Evolutionary conservation across 2,888 invertebrate species (phyloP).

Genomic region (Microchrysa polita): DNA sequence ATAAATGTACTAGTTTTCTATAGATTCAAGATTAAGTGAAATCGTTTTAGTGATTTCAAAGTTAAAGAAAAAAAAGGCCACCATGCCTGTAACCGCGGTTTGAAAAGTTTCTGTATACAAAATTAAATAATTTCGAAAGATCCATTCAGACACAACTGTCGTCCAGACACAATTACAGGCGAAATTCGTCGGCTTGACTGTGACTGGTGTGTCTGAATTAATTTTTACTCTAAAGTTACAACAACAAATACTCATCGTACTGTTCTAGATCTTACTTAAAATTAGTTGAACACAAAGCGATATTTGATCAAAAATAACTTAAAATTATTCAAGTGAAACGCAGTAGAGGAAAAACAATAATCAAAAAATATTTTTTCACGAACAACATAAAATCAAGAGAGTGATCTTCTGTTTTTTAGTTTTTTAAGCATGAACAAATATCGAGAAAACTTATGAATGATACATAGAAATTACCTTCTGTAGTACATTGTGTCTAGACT

Average conservation of each 20-base stretch:
- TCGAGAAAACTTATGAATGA: too few species aligned
- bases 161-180: too few species aligned
- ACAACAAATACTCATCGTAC: constrained; percentile 29
- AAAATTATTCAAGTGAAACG: too few species aligned
- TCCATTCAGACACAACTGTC: too few species aligned
- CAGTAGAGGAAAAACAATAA: background rate
- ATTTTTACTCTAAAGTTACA: background rate
- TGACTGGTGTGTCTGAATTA: too few species aligned
- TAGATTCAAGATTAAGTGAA: constrained; percentile 13
- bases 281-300: constrained; percentile 1
- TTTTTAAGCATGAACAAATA: too few species aligned
- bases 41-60: background rate
- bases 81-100: background rate
- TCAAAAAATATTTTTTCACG: background rate
- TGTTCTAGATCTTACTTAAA: constrained; percentile 16
- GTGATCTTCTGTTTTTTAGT: background rate
- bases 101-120: background rate
- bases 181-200: too few species aligned
- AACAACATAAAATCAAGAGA: background rate
- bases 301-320: constrained; percentile 4
- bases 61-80: background rate
- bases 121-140: background rate
- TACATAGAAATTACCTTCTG: too few species aligned
- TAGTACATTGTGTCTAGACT: too few species aligned
- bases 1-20: constrained; percentile 6